Evolutionary conservation across 2,888 invertebrate species (phyloP).

Genomic region (Diaprepes abbreviatus): DNA sequence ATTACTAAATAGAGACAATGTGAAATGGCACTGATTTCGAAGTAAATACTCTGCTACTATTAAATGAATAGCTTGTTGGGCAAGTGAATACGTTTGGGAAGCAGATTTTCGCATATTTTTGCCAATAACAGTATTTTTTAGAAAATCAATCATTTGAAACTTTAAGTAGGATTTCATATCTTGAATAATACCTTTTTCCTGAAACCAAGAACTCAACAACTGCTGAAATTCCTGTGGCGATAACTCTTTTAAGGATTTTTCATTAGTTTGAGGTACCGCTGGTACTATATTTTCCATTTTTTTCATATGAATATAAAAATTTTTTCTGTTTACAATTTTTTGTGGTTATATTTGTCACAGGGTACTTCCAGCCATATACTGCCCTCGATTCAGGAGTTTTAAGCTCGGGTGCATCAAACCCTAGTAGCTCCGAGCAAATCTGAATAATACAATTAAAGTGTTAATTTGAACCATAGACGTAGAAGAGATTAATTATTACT

Average conservation of each 20-base stretch:
- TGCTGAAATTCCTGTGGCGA: conserved; percentile 72
- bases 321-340: too few species aligned
- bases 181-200: conserved; percentile 73
- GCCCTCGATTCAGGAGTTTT: too few species aligned
- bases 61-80: conserved; percentile 74
- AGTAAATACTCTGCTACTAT: conserved; percentile 75
- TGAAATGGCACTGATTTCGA: conserved; percentile 72
- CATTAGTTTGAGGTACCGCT: conserved; percentile 50
- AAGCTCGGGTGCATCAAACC: too few species aligned
- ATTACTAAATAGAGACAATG: conserved; percentile 73
- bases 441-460: too few species aligned
- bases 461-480: too few species aligned
- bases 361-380: too few species aligned
- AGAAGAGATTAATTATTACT: too few species aligned
- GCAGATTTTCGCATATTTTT: conserved; percentile 50
- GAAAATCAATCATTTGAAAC: conserved; percentile 72
- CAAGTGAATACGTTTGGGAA: conserved; percentile 68
- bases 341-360: too few species aligned
- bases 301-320: neutral
- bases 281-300: conserved; percentile 55
- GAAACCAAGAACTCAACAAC: conserved; percentile 72
- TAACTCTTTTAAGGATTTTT: conserved; percentile 53
- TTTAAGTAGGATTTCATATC: conserved; percentile 74
- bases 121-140: conserved; percentile 69
- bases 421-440: too few species aligned